These are phyloP conservation scores for Sphaerophoria rueppellii DNA, from an alignment of 2,888 invertebrate species.

Conservation along the genomic window DNA sequence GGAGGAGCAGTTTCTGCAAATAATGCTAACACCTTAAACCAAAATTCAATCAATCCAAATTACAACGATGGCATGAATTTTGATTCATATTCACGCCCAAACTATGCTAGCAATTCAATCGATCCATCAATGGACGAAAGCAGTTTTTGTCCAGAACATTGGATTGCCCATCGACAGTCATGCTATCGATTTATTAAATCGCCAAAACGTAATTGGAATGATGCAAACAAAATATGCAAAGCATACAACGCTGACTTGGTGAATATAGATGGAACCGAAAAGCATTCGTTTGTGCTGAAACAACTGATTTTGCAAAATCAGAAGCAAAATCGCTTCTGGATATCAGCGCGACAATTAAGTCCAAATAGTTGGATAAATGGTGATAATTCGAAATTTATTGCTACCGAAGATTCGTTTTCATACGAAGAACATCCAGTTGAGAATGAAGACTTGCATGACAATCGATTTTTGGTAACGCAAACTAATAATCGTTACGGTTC, in stretches of 20 bases:
- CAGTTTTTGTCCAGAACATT: slow-evolving; percentile 90
- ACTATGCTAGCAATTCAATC: slow-evolving; percentile 75
- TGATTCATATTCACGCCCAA: slow-evolving; percentile 56
- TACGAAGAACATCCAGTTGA: slow-evolving; percentile 84
- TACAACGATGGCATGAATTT: slow-evolving; percentile 54
- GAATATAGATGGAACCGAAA: slow-evolving; percentile 90
- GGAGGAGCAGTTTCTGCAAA: slow-evolving; percentile 35
- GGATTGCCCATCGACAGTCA: slow-evolving; percentile 90
- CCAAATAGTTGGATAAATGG: slow-evolving; percentile 92
- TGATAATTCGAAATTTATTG: slow-evolving; percentile 90
- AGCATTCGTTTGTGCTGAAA: slow-evolving; percentile 93
- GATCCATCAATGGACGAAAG: slow-evolving; percentile 79
- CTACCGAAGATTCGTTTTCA: slow-evolving; percentile 92
- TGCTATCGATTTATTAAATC: slow-evolving; percentile 96
- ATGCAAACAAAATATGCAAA: slow-evolving; percentile 92
- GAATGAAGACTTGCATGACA: slow-evolving; percentile 80
- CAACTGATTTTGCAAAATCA: slow-evolving; percentile 92
- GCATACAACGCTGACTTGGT: slow-evolving; percentile 91
- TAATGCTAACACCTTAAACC: slow-evolving; percentile 22
- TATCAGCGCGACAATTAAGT: slow-evolving; percentile 89
- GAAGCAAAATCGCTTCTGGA: slow-evolving; percentile 93
- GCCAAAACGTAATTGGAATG: slow-evolving; percentile 90
- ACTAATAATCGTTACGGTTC: slow-evolving; percentile 73
- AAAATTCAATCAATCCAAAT: slow-evolving; percentile 25
- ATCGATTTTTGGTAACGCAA: slow-evolving; percentile 78